These are phyloP conservation scores for Oscheius sp. DNA, from an alignment of 1,140 invertebrate species.

Conservation along the genomic window DNA sequence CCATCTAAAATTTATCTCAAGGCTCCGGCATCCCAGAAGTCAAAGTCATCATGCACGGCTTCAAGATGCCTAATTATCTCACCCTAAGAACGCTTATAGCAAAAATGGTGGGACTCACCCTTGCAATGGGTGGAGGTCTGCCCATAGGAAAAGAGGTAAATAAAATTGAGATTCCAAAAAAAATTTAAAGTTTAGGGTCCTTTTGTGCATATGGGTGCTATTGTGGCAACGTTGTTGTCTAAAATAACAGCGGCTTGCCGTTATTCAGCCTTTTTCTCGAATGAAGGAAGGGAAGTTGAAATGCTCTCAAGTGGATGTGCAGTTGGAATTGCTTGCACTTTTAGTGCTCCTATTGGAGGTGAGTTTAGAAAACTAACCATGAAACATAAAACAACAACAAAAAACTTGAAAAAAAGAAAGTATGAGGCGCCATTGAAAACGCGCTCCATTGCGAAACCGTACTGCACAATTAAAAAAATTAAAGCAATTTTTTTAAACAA, in stretches of 20 bases:
- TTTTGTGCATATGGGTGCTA: slow-evolving; percentile 61
- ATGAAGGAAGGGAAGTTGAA: slow-evolving; percentile 55
- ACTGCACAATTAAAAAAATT: no score
- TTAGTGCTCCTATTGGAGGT: slow-evolving; percentile 44
- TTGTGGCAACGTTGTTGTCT: slow-evolving; percentile 53
- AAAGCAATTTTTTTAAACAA: no score
- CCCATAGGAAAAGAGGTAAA: slow-evolving; percentile 90
- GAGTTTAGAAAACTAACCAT: no score
- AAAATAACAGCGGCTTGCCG: slow-evolving; percentile 54
- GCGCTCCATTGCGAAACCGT: no score
- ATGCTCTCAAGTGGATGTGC: slow-evolving; percentile 58
- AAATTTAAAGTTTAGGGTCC: slow-evolving; percentile 72
- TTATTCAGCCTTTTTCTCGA: slow-evolving; percentile 54
- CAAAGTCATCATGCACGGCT: slow-evolving; percentile 94
- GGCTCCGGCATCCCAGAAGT: slow-evolving; percentile 98
- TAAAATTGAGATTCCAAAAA: slow-evolving; percentile 73
- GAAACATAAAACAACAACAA: no score
- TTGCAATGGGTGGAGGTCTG: slow-evolving; percentile 88
- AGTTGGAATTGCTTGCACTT: slow-evolving; percentile 46
- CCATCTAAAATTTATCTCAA: slow-evolving; percentile 56
- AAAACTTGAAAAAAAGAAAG: no score
- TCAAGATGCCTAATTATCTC: slow-evolving; percentile 92
- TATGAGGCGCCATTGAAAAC: no score
- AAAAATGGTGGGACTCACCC: slow-evolving; percentile 89
- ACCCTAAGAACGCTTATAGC: slow-evolving; percentile 90